Conservation (phyloP, 2,797 vertebrate genomes). For the Cygnus olor region DNA sequence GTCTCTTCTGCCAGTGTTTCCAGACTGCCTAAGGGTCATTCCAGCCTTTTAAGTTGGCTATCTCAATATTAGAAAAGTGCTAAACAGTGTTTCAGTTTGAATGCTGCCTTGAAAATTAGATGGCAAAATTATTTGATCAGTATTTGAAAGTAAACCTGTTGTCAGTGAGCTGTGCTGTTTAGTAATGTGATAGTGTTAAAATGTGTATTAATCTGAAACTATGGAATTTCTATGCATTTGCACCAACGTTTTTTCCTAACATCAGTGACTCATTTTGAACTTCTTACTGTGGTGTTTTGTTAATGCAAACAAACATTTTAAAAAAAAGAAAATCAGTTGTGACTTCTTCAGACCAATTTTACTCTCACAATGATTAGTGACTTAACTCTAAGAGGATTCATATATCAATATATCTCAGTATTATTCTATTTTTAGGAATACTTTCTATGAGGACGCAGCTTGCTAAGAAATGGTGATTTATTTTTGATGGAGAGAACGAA, state of each 20-base stretch:
- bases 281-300: background rate
- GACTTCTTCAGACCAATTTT: background rate
- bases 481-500: background rate
- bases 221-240: background rate
- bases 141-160: background rate
- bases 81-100: conserved; percentile 10
- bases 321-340: background rate
- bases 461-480: background rate
- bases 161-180: background rate
- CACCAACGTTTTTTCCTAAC: background rate
- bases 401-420: background rate
- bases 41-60: background rate
- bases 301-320: background rate
- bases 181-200: background rate
- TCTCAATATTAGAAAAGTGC: background rate
- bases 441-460: background rate
- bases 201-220: background rate
- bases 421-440: background rate
- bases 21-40: background rate
- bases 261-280: background rate
- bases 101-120: background rate
- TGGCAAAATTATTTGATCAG: background rate
- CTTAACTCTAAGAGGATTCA: background rate
- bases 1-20: background rate
- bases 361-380: background rate